These are phyloP conservation scores for Antigone vipio DNA, from an alignment of 2,113 vertebrate species.

Conservation along the genomic window DNA sequence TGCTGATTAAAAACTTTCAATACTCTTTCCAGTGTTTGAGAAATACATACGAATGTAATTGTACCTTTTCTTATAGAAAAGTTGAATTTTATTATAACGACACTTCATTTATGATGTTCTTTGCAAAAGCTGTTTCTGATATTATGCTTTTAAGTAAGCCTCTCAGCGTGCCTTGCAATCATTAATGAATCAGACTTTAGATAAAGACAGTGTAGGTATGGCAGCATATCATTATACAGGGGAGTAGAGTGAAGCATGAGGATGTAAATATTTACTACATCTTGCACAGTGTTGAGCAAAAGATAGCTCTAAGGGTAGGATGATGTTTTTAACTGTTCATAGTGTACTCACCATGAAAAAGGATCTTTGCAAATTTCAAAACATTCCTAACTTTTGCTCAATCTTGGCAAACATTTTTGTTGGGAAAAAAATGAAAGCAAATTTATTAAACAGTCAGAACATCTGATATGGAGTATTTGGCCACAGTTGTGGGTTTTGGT, in stretches of 20 bases:
- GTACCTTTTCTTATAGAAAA: conserved; percentile 11
- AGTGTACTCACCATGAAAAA: not conserved
- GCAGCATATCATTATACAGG: conserved; percentile 56
- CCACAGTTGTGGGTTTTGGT: too few species aligned
- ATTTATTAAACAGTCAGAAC: not conserved
- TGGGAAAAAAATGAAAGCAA: not conserved
- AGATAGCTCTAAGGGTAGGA: not conserved
- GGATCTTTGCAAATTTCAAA: not conserved
- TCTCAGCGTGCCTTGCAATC: conserved; percentile 25
- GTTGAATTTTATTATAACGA: not conserved
- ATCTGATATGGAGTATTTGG: not conserved
- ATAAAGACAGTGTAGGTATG: conserved; percentile 46
- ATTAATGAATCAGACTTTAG: conserved; percentile 51
- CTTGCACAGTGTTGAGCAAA: not conserved
- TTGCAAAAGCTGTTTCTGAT: conserved; percentile 39
- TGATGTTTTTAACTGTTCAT: conserved; percentile 1
- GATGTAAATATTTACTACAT: conserved; percentile 50
- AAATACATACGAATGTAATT: conserved; percentile 1
- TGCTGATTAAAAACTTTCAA: not conserved
- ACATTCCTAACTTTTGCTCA: not conserved
- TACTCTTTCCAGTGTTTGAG: not conserved
- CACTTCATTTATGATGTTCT: conserved; percentile 13
- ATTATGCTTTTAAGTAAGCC: conserved; percentile 23
- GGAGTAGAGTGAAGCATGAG: conserved; percentile 10
- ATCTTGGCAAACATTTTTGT: not conserved